Base-by-base conservation (phyloP, 35 echinoderm and acorn worm species). In the Heliocidaris tuberculata region DNA sequence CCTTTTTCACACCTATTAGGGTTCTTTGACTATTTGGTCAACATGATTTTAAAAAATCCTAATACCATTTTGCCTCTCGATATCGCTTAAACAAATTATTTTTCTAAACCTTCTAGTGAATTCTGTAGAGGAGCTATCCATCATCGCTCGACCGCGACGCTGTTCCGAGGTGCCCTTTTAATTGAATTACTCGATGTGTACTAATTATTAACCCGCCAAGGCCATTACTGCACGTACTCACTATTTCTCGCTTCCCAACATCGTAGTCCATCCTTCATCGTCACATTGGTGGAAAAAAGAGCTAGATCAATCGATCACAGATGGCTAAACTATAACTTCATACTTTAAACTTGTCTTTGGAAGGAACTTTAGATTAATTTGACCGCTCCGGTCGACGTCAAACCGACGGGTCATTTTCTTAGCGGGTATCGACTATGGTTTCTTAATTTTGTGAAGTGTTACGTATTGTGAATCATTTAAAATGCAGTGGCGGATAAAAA, bases 121-220 rank as follows among this genome's bases (percentile, higher is more conserved):
- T 78, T 78, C 65, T 24, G 27, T 78, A 78, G 27, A 78, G 27
- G 7, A n/a, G 65, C 7, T 24, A 78, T 78, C 65, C 19, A 78
- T 78, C 65, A 78, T 78, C 6, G 65, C 15, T 78, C 19, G 65
- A n/a, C 65, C 65, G 65, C 65, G 65, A 78, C 65, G 65, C 65
- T 19, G 21, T 78, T 21, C 65, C 65, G 65, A 78, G 65, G 17
- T 78, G 65, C 27, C 27, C 65, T 8, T 8, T 78, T 78, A 78
- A 78, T 78, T 78, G 15, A 78, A 78, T 78, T 78, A 78, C 65
- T 78, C 65, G 65, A 78, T n/a, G 65, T n/a, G 65, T 19, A n/a
- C 65, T 78, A 78, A 78, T 78, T 78, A 78, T 78, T n/a, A 78
- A 19, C 65, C 65, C 65, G 65, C 27, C 65, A 78, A 78, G 65